Conservation (phyloP, 2,888 invertebrate genomes). For the Steinernema carpocapsae region DNA sequence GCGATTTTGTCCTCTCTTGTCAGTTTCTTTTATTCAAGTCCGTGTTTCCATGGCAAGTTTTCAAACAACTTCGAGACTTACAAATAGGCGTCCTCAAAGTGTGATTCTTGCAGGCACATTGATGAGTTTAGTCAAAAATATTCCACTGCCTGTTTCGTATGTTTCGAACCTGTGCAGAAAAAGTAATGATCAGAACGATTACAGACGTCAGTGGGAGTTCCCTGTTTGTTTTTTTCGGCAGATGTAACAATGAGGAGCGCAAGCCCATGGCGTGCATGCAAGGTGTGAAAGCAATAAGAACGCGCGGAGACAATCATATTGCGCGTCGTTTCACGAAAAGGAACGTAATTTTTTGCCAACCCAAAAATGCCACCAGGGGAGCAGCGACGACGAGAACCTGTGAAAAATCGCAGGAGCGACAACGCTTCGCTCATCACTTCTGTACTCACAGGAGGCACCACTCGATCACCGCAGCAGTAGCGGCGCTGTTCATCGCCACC, state of each 20-base stretch:
- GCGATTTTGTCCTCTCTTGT: not conserved
- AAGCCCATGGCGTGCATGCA: not conserved
- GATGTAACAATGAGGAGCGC: conserved; percentile 22
- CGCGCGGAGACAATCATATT: not conserved
- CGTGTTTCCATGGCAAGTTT: conserved; percentile 29
- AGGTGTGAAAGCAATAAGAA: conserved; percentile 31
- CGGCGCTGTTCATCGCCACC: conserved; percentile 9
- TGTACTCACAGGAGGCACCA: too few species aligned
- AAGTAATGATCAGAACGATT: too few species aligned
- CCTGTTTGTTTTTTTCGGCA: not conserved
- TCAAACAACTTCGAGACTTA: not conserved
- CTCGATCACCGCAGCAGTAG: not conserved
- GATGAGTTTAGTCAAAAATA: not conserved
- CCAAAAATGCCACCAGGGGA: conserved; percentile 18
- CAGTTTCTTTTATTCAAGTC: not conserved
- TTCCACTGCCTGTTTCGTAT: not conserved
- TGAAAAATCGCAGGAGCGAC: too few species aligned
- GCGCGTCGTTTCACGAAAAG: not conserved
- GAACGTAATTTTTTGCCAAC: not conserved
- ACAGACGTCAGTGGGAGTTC: conserved; percentile 17
- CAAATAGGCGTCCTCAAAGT: too few species aligned
- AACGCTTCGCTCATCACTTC: too few species aligned
- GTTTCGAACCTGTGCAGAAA: too few species aligned
- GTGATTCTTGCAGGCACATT: too few species aligned
- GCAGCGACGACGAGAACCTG: too few species aligned